A percentile compares a stretch with the other conserved stretches of the same genome.
Evolutionary conservation across 2,888 invertebrate species (phyloP).

Genomic region (Atethmia centrago): DNA sequence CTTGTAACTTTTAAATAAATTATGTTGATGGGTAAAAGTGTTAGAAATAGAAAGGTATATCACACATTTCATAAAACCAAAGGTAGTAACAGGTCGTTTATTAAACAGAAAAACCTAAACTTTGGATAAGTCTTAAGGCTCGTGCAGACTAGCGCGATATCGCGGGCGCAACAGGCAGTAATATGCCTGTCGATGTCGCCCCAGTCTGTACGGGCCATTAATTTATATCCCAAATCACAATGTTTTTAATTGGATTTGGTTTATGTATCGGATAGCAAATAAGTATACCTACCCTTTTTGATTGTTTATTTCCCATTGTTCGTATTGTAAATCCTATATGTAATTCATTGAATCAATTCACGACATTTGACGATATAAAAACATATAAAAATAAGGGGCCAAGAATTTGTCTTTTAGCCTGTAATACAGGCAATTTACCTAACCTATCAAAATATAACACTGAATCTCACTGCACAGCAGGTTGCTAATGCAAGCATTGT

Average conservation of each 20-base stretch:
- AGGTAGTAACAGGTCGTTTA: neutral
- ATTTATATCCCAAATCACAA: slow-evolving; percentile 11
- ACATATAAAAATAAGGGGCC: neutral
- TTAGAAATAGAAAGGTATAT: slow-evolving; percentile 1
- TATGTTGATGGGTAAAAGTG: slow-evolving; percentile 3
- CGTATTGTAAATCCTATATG: neutral
- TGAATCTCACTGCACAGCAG: neutral
- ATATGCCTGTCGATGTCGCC: too few species aligned
- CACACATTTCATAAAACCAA: slow-evolving; percentile 15
- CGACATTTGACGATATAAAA: neutral
- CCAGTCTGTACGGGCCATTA: too few species aligned
- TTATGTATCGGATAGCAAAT: neutral
- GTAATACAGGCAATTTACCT: too few species aligned
- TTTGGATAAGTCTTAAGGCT: slow-evolving; percentile 15
- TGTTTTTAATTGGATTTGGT: neutral
- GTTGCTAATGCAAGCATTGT: slow-evolving; percentile 9
- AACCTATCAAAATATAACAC: neutral
- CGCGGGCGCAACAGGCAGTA: too few species aligned
- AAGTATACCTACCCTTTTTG: slow-evolving; percentile 1
- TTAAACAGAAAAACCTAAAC: slow-evolving; percentile 8
- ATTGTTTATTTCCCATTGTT: neutral
- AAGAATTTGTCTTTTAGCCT: neutral
- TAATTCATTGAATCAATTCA: neutral
- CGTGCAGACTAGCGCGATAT: too few species aligned
- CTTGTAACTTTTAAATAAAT: slow-evolving; percentile 6